These are phyloP conservation scores for Lindbergichthys nudifrons DNA, from an alignment of 2,797 vertebrate genomes.

Conservation along the genomic window DNA sequence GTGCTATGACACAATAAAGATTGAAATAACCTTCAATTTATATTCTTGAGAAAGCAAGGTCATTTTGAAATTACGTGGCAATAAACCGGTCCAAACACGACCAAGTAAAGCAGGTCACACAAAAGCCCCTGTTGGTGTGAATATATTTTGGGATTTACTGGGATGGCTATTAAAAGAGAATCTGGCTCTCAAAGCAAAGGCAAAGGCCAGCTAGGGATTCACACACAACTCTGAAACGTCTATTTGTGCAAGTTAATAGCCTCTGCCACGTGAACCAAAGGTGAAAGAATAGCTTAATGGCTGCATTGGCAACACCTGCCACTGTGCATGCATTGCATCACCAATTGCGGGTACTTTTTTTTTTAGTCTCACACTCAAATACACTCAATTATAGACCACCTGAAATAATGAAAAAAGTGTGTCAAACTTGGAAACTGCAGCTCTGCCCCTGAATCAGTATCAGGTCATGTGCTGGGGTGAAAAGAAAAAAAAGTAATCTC, in stretches of 20 bases:
- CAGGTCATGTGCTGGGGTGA: slow-evolving; percentile 33
- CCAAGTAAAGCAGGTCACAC: slow-evolving; percentile 35
- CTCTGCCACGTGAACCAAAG: slow-evolving; percentile 56
- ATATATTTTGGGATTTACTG: slow-evolving; percentile 67
- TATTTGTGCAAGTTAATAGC: slow-evolving; percentile 62
- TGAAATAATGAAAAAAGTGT: slow-evolving; percentile 42
- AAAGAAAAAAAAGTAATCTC: slow-evolving; percentile 59
- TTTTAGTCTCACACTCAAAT: slow-evolving; percentile 44
- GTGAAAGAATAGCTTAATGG: slow-evolving; percentile 56
- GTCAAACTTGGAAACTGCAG: slow-evolving; percentile 46
- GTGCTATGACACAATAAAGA: slow-evolving; percentile 53
- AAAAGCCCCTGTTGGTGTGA: slow-evolving; percentile 51
- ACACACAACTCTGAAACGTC: slow-evolving; percentile 50
- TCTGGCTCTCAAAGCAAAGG: slow-evolving; percentile 63
- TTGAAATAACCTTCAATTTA: slow-evolving; percentile 57
- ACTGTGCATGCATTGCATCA: slow-evolving; percentile 31
- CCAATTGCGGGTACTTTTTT: slow-evolving; percentile 39
- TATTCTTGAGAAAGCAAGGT: slow-evolving; percentile 60
- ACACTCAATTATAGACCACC: slow-evolving; percentile 54
- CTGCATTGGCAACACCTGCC: slow-evolving; percentile 42
- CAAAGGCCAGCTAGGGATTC: slow-evolving; percentile 52
- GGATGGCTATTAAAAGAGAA: slow-evolving; percentile 64
- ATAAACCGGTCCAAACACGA: slow-evolving; percentile 57
- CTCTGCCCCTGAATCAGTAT: slow-evolving; percentile 40
- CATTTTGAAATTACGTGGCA: slow-evolving; percentile 41